phyloP scores from a whole-genome alignment of 2,113 vertebrate species.

The Thinocorus orbignyianus region DNA sequence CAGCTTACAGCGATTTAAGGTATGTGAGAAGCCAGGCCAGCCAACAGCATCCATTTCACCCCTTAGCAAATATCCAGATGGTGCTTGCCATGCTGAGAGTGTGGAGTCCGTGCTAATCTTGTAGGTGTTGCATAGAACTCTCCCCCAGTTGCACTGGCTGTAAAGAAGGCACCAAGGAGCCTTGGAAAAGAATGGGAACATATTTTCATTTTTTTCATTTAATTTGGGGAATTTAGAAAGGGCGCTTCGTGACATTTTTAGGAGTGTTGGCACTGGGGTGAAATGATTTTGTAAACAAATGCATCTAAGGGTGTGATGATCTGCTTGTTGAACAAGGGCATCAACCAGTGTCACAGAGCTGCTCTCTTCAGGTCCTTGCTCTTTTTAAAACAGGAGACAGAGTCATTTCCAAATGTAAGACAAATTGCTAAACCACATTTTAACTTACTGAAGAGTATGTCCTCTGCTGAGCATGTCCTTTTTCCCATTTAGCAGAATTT shows the following conservation, averaged over 20 bases:
- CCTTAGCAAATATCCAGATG: neutral
- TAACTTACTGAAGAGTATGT: neutral
- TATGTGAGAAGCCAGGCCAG: neutral
- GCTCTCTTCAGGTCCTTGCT: neutral
- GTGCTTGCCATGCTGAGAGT: neutral
- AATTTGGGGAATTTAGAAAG: neutral
- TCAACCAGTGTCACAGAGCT: neutral
- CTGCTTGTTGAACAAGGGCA: neutral
- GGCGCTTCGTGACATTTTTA: neutral
- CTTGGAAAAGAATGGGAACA: neutral
- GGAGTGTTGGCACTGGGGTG: neutral
- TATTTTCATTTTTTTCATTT: neutral
- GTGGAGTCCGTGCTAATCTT: neutral
- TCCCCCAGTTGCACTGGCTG: fast-evolving
- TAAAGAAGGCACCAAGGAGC: neutral
- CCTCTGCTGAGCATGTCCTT: neutral
- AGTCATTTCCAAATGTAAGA: neutral
- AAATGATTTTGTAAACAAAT: neutral
- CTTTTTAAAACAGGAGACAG: neutral
- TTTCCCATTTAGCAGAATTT: neutral
- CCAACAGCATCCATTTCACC: constrained; percentile 2
- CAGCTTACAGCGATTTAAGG: neutral
- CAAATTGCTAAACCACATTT: neutral
- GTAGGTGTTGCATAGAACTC: fast-evolving
- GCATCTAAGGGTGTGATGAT: fast-evolving